A percentile compares a stretch with the other conserved stretches of the same genome.
Evolutionary conservation across 2,113 vertebrate genomes (phyloP).

Genomic region (Paratilapia polleni): DNA sequence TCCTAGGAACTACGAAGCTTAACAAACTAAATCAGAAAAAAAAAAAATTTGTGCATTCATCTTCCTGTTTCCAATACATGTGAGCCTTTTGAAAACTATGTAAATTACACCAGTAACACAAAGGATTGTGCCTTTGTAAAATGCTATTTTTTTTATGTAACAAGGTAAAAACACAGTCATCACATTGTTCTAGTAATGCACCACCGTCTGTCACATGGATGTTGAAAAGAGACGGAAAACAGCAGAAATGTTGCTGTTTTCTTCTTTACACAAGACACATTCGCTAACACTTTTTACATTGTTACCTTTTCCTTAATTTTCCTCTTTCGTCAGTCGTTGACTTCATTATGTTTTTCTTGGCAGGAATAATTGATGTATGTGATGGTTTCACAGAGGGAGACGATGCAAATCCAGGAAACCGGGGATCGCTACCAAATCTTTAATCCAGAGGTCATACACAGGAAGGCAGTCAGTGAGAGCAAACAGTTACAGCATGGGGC

Average conservation of each 20-base stretch:
- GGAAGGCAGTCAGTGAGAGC: background rate
- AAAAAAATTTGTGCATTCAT: rapidly evolving
- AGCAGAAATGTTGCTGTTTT: background rate
- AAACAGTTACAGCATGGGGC: background rate
- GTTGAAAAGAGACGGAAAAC: background rate
- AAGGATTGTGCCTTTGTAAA: background rate
- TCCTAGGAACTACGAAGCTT: background rate
- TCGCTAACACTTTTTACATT: too few species aligned
- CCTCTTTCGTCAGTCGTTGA: background rate
- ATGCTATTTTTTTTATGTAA: background rate
- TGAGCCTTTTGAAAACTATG: background rate
- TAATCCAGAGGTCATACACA: background rate
- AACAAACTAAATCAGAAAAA: background rate
- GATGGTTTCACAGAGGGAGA: background rate
- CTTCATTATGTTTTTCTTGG: background rate
- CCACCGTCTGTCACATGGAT: background rate
- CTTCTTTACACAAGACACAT: background rate
- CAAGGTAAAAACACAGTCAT: background rate
- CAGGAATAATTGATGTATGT: background rate
- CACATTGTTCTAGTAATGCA: background rate
- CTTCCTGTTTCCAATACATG: background rate
- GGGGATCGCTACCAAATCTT: background rate
- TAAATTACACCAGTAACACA: background rate
- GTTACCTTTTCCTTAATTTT: background rate
- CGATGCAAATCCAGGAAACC: background rate